Percentiles rank a stretch among this genome's conserved stretches.
These are phyloP conservation scores for Elachura formosa DNA, from an alignment of 2,113 vertebrate genomes.

Conservation along the genomic window DNA sequence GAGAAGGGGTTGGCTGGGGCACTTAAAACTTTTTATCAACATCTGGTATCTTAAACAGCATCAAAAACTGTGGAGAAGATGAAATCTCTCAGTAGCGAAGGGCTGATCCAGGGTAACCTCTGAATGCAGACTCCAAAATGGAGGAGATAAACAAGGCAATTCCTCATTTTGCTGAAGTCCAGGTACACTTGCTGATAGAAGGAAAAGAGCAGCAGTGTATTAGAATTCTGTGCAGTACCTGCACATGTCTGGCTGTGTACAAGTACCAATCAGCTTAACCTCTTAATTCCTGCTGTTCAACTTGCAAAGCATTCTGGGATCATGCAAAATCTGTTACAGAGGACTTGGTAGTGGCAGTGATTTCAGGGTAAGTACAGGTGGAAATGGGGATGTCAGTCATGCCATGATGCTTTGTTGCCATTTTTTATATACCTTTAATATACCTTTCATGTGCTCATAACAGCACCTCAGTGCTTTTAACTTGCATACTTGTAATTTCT, in stretches of 20 bases:
- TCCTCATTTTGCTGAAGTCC: background rate
- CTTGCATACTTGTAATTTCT: background rate
- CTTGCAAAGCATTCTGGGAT: background rate
- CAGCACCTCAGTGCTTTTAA: background rate
- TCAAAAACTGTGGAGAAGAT: background rate
- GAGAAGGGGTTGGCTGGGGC: background rate
- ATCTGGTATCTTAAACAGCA: background rate
- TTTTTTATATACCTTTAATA: background rate
- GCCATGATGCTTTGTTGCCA: background rate
- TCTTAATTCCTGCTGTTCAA: fast-evolving
- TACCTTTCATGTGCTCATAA: background rate
- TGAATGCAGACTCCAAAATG: background rate
- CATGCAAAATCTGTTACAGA: background rate
- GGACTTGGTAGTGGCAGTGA: background rate
- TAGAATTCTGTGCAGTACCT: background rate
- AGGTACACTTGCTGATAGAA: background rate
- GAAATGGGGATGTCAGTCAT: background rate
- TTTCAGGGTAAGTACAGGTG: background rate
- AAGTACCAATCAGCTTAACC: background rate
- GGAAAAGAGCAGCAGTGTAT: background rate
- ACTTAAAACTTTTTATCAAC: background rate
- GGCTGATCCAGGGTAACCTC: background rate
- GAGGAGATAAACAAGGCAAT: background rate
- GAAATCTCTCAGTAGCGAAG: background rate
- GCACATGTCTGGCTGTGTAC: background rate